Percentiles rank a stretch among this genome's conserved stretches.
Evolutionary conservation across 2,888 invertebrate species (phyloP).

Genomic region (Chaitophorus viminalis): DNA sequence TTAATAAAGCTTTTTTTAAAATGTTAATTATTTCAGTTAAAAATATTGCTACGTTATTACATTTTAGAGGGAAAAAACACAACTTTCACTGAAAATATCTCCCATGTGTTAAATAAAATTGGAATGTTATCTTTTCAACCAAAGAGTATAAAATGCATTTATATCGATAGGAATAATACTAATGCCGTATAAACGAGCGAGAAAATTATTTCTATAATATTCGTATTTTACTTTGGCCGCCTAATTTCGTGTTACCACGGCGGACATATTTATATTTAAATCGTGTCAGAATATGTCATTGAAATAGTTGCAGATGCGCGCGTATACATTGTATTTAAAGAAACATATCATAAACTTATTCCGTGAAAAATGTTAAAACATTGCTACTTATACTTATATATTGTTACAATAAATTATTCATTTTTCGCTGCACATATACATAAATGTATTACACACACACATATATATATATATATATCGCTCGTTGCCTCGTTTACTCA

Average conservation of each 20-base stretch:
- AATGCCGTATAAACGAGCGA: too few species aligned
- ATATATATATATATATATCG: background rate
- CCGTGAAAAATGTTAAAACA: background rate
- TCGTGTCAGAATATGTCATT: too few species aligned
- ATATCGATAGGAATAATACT: too few species aligned
- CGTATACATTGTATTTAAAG: background rate
- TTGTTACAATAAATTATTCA: constrained; percentile 18
- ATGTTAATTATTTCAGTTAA: background rate
- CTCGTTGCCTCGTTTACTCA: background rate
- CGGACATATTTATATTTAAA: too few species aligned
- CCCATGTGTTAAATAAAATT: too few species aligned
- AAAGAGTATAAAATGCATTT: too few species aligned
- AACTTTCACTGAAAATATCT: background rate
- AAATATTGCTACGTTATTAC: background rate
- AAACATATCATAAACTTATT: background rate
- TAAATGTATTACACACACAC: too few species aligned
- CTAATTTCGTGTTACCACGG: too few species aligned
- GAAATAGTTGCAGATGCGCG: too few species aligned
- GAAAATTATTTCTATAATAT: too few species aligned
- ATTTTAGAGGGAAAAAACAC: background rate
- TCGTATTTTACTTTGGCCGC: too few species aligned
- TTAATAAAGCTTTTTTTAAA: background rate
- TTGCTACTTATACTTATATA: background rate
- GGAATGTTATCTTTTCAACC: too few species aligned
- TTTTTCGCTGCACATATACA: background rate